These are phyloP conservation scores for Polymixis flavicincta DNA, from an alignment of 2,888 invertebrate genomes.

Conservation along the genomic window DNA sequence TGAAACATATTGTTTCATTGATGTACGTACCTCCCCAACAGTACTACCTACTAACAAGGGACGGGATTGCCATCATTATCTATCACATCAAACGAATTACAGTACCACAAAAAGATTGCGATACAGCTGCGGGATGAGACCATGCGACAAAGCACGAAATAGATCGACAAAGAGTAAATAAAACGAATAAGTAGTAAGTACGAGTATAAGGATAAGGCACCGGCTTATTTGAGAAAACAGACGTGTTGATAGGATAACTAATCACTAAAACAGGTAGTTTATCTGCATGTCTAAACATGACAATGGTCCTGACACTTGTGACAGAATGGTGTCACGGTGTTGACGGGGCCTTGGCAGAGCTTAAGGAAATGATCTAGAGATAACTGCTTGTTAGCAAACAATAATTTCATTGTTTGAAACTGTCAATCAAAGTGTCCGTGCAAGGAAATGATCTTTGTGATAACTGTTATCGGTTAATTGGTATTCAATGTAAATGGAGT, in stretches of 20 bases:
- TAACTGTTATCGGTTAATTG: not conserved
- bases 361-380: conserved; percentile 28
- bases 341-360: conserved; percentile 28
- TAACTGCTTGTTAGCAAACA: conserved; percentile 1
- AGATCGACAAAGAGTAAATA: no score
- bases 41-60: no score
- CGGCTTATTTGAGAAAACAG: not conserved
- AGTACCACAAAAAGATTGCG: no score
- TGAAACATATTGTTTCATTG: no score
- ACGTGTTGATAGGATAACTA: not conserved
- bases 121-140: no score
- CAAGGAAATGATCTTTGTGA: not conserved
- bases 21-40: no score
- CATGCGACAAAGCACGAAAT: no score
- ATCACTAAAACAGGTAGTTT: conserved; percentile 8
- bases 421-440: conserved; percentile 5
- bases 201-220: no score
- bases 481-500: not conserved
- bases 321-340: conserved; percentile 47
- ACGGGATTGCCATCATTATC: no score
- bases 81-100: no score
- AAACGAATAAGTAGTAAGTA: no score
- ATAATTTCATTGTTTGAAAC: not conserved
- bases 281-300: conserved; percentile 9
- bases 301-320: conserved; percentile 31